phyloP scores from a whole-genome alignment of 2,797 vertebrate species.

The Hypotaenidia philippensis region DNA sequence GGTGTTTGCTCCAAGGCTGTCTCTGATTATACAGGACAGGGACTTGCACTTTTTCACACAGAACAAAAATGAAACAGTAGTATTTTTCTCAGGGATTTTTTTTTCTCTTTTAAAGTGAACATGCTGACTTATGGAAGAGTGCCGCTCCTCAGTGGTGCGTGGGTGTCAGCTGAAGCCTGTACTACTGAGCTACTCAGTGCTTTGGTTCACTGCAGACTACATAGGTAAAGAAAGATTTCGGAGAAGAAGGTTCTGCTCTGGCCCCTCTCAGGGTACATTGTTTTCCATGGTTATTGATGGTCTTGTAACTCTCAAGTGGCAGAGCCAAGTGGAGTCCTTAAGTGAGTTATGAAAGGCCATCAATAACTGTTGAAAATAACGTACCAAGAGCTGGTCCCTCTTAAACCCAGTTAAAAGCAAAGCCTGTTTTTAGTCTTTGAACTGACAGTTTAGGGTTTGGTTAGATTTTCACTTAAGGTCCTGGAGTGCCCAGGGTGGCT shows the following conservation, averaged over 20 bases:
- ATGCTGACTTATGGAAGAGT: constrained; percentile 19
- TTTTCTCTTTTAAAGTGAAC: background rate
- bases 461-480: background rate
- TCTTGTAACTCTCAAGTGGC: background rate
- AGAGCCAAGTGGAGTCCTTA: background rate
- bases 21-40: constrained; percentile 52
- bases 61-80: constrained; percentile 14
- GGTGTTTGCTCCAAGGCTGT: constrained; percentile 62
- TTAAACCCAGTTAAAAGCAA: constrained; percentile 1
- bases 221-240: background rate
- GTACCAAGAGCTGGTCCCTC: background rate
- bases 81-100: constrained; percentile 19
- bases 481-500: background rate
- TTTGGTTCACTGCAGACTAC: background rate
- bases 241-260: background rate
- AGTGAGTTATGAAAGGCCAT: constrained; percentile 14
- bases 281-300: constrained; percentile 28
- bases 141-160: background rate
- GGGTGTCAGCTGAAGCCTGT: constrained; percentile 14
- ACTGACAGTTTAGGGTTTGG: background rate
- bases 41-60: constrained; percentile 49
- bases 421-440: background rate
- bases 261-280: background rate
- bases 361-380: background rate
- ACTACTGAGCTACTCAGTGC: background rate